A percentile compares a stretch with the other conserved stretches of the same genome.
These are phyloP conservation scores for Phoeniculus purpureus DNA, from an alignment of 2,797 vertebrate genomes.

Conservation along the genomic window DNA sequence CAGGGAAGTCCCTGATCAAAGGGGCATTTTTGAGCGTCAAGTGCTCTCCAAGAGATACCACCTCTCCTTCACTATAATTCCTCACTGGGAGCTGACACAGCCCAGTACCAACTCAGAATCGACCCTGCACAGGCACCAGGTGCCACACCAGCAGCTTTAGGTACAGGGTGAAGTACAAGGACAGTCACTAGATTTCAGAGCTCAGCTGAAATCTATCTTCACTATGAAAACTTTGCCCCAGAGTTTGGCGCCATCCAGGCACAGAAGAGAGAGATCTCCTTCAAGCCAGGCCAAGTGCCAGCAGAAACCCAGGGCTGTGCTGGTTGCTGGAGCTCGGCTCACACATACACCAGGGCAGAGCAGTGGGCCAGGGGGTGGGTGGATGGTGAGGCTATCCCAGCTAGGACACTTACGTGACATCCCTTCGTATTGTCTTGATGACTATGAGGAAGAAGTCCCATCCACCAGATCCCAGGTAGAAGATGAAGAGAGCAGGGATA, in stretches of 20 bases:
- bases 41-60: not conserved
- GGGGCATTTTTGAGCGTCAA: not conserved
- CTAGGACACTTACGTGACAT: conserved; percentile 86
- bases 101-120: not conserved
- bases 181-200: not conserved
- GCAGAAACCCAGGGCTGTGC: not conserved
- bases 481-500: conserved; percentile 83
- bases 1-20: not conserved
- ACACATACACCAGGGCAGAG: not conserved
- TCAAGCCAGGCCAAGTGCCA: not conserved
- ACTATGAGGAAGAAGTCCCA: conserved; percentile 89
- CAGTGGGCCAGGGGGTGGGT: not conserved
- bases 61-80: not conserved
- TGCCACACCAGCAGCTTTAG: not conserved
- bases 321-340: not conserved
- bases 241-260: not conserved
- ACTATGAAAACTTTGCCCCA: not conserved
- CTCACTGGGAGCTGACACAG: not conserved
- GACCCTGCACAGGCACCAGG: not conserved
- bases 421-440: conserved; percentile 88
- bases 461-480: conserved; percentile 92
- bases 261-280: not conserved
- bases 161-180: conserved; percentile 32
- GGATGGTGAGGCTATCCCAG: not conserved
- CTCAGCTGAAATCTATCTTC: conserved; percentile 44